Percentiles rank a stretch among this genome's conserved stretches.
Evolutionary conservation across 2,888 invertebrate genomes (phyloP).

Genomic region (Marasmarcha lunaedactyla): DNA sequence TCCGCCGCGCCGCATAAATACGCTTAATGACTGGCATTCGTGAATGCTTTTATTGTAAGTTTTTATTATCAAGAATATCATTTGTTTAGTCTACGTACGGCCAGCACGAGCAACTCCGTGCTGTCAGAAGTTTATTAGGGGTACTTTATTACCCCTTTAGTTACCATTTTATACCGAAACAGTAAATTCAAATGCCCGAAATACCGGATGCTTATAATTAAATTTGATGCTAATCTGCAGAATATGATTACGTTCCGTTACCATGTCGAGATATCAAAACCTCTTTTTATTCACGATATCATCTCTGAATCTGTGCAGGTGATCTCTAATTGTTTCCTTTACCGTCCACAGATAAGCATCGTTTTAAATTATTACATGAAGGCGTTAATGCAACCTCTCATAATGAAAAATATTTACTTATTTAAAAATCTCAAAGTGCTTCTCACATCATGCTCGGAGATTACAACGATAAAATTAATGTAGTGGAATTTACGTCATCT

Average conservation of each 20-base stretch:
- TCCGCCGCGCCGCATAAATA: constrained; percentile 67
- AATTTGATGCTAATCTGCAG: constrained; percentile 50
- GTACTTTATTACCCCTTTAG: constrained; percentile 58
- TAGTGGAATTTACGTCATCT: constrained; percentile 25
- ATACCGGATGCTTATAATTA: constrained; percentile 50
- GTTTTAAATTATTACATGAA: constrained; percentile 21
- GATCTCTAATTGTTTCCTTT: constrained; percentile 37
- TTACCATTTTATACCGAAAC: constrained; percentile 41
- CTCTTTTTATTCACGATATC: constrained; percentile 30
- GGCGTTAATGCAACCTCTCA: constrained; percentile 16
- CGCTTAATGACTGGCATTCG: constrained; percentile 67
- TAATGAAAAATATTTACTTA: background rate
- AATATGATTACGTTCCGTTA: constrained; percentile 47
- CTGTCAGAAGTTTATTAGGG: constrained; percentile 64
- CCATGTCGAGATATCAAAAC: constrained; percentile 30
- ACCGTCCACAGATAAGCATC: constrained; percentile 25
- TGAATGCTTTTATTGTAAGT: constrained; percentile 67
- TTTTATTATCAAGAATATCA: constrained; percentile 66
- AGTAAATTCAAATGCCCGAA: constrained; percentile 31
- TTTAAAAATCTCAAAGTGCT: constrained; percentile 1
- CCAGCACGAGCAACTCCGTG: constrained; percentile 53
- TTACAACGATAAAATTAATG: constrained; percentile 19
- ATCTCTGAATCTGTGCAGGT: constrained; percentile 29
- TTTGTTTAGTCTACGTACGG: constrained; percentile 68
- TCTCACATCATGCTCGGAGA: background rate